Percentiles rank a stretch among this genome's conserved stretches.
phyloP scores from a whole-genome alignment of 2,888 invertebrate genomes.

The Eupithecia centaureata region DNA sequence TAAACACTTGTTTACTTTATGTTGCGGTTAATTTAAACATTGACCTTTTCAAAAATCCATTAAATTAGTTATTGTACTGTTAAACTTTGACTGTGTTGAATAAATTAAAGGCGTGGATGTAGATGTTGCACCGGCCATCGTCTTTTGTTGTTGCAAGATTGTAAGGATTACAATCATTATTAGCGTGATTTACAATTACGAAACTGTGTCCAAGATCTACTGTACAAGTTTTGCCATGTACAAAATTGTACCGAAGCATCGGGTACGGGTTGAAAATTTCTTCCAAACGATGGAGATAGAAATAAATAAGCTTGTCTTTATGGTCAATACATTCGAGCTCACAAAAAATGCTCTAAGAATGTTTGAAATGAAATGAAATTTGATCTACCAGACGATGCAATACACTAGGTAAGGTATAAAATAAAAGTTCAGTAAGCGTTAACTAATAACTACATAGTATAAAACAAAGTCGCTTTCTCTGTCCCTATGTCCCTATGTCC shows the following conservation, averaged over 20 bases:
- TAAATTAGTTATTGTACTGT: background rate
- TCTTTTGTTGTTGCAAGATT: conserved; percentile 14
- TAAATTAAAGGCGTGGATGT: conserved; percentile 18
- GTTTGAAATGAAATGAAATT: no score
- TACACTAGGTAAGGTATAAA: no score
- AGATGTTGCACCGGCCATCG: conserved; percentile 12
- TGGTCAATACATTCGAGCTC: no score
- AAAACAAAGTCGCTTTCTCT: no score
- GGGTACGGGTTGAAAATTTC: background rate
- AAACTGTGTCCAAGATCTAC: background rate
- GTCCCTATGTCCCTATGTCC: no score
- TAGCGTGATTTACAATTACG: conserved; percentile 2
- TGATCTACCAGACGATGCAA: no score
- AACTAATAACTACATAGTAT: no score
- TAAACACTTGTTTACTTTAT: no score
- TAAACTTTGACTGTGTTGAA: background rate
- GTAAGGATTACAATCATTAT: background rate
- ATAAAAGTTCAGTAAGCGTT: no score
- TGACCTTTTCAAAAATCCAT: background rate
- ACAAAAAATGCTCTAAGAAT: no score
- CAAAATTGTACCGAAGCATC: background rate
- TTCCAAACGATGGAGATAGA: background rate
- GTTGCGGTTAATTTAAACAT: background rate
- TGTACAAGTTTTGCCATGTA: background rate
- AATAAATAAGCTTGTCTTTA: no score